Base-by-base conservation (phyloP, 1,140 invertebrate genomes). In the Drosophila leontia region DNA sequence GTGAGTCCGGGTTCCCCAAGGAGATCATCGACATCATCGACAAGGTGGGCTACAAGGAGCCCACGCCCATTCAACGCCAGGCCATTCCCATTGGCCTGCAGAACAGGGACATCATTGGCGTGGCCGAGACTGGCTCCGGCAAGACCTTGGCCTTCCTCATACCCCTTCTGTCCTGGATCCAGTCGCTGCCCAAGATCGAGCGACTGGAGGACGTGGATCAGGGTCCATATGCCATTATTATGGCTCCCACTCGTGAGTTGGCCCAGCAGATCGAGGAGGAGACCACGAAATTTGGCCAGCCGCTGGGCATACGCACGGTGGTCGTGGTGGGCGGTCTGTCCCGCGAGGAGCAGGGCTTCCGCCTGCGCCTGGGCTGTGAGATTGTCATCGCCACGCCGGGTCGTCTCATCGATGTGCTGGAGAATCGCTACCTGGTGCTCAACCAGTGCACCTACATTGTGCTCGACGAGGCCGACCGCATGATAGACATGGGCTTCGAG, bases 401-500 rank as follows among this genome's bases (percentile, higher is more conserved):
- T 94, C 97, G 99, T 96, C 94, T 99, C 9, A 99, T 99, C 80
- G 99, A 99, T 94, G 99, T 99, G 0, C 93, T 99, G 51, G 99
- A 99, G 94, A 99, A 99, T 93, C 95, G 98, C 75, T 99, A 99
- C 93, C 94, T 99, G 57, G 99, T 99, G 9, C 93, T 99, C 1
- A 98, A 97, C 93, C 97, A 99, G 90, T 99, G 99, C 92, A 98
- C 97, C 50, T 98, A 98, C 91, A 97, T 98, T 78, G 97, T 98
- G n/a, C 93, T 98, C 51, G 97, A 98, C 91, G 97, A 98, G 94
- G 99, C 99, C 50, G 99, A 99, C 94, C 95, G 98, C 91, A 99
- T 99, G 99, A 99, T 99, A 93, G 98, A 99, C 94, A 99, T 99
- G 98, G 99, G 99, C 93, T 99, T 99, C 93, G 99, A 99, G 93